Evolutionary conservation across 2,888 invertebrate genomes (phyloP).

Genomic region (Drosophila lacicola): DNA sequence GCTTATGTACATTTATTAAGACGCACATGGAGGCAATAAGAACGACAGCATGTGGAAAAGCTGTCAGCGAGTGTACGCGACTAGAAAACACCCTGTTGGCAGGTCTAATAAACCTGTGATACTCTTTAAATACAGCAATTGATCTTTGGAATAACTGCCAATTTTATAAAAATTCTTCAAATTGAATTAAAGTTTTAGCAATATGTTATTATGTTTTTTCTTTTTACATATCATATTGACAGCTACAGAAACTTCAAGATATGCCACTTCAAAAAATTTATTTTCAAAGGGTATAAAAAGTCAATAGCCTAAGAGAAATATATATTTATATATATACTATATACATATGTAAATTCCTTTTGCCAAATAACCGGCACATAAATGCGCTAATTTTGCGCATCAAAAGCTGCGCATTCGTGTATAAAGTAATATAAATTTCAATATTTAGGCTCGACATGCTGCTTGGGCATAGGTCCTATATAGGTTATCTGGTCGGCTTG

Average conservation of each 20-base stretch:
- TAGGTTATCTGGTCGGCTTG: neutral
- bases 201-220: too few relatives aligned
- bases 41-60: neutral
- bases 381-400: conserved; percentile 73
- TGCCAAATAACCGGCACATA: conserved; percentile 36
- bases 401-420: conserved; percentile 69
- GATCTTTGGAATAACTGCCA: too few relatives aligned
- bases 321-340: too few relatives aligned
- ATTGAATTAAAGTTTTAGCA: too few relatives aligned
- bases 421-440: conserved; percentile 61
- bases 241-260: too few relatives aligned
- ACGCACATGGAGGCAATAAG: conserved; percentile 20
- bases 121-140: neutral
- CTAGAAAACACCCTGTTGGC: neutral
- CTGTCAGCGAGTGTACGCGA: neutral
- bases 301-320: too few relatives aligned
- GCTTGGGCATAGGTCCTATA: neutral
- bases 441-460: conserved; percentile 30
- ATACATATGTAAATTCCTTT: conserved; percentile 13
- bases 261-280: neutral
- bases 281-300: neutral
- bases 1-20: conserved; percentile 31
- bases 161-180: too few relatives aligned
- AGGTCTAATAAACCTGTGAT: neutral
- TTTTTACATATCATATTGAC: too few relatives aligned